Conservation (phyloP, 2,113 vertebrate genomes). For the Noctilio leporinus region DNA sequence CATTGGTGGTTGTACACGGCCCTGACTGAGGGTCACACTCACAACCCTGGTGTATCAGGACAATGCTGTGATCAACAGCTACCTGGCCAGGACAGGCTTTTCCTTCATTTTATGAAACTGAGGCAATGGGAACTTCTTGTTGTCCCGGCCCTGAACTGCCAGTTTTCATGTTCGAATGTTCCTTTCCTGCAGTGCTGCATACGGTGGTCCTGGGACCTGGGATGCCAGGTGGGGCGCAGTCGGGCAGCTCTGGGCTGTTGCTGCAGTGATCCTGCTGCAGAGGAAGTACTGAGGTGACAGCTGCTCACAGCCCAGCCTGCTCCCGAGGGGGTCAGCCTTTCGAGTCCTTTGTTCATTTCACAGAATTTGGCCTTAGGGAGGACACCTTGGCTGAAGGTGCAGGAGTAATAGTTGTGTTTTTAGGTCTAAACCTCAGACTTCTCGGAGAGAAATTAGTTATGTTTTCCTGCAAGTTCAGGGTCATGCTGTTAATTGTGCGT, state of each 20-base stretch:
- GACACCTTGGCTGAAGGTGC: background rate
- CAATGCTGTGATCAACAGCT: too few relatives aligned
- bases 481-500: too few relatives aligned
- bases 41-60: too few relatives aligned
- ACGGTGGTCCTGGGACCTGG: background rate
- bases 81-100: background rate
- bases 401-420: background rate
- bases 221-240: background rate
- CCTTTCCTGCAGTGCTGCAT: background rate
- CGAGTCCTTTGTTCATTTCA: background rate
- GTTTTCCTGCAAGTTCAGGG: background rate
- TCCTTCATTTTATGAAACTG: background rate
- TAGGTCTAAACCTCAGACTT: background rate
- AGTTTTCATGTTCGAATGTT: too few relatives aligned
- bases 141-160: background rate
- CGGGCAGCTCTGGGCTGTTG: background rate
- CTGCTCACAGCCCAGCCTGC: background rate
- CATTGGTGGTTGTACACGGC: too few relatives aligned
- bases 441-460: background rate
- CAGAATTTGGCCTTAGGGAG: background rate
- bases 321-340: background rate
- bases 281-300: background rate
- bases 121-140: background rate
- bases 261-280: fast-evolving
- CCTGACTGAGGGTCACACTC: too few relatives aligned